phyloP scores from a whole-genome alignment of 2,797 vertebrate species.

The Notolabrus celidotus region DNA sequence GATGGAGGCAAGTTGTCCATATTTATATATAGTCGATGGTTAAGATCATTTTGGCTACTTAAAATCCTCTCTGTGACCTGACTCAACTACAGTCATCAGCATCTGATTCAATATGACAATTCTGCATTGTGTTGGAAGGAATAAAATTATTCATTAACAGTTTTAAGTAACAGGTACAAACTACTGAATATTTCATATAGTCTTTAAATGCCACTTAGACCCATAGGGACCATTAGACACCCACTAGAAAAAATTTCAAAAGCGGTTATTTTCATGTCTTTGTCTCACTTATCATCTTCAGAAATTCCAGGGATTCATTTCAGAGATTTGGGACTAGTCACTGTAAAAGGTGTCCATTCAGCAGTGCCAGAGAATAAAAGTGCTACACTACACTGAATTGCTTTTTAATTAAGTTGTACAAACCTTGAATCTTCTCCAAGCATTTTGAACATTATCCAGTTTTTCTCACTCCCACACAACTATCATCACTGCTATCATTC shows the following conservation, averaged over 20 bases:
- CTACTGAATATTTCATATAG: too few species aligned
- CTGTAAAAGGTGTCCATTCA: slow-evolving; percentile 39
- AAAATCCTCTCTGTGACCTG: too few species aligned
- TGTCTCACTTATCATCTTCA: slow-evolving; percentile 35
- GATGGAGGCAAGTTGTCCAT: too few species aligned
- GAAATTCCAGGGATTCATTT: neutral
- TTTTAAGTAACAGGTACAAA: too few species aligned
- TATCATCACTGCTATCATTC: slow-evolving; percentile 16
- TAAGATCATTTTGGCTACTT: too few species aligned
- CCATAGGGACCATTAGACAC: too few species aligned
- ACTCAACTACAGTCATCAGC: too few species aligned
- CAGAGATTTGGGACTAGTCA: slow-evolving; percentile 1
- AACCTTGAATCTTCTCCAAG: slow-evolving; percentile 71
- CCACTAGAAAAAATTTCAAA: neutral
- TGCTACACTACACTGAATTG: slow-evolving; percentile 24
- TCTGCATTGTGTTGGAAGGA: too few species aligned
- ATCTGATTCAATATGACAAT: too few species aligned
- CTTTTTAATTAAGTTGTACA: slow-evolving; percentile 67
- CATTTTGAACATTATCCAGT: slow-evolving; percentile 69
- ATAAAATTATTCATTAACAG: too few species aligned
- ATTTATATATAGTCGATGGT: too few species aligned
- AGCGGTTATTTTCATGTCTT: slow-evolving; percentile 28
- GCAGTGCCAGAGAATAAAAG: slow-evolving; percentile 33
- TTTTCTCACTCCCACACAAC: slow-evolving; percentile 30
- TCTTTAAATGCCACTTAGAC: too few species aligned